A percentile compares a stretch with the other conserved stretches of the same genome.
Conservation (phyloP, 2,113 vertebrate genomes). For the Chloebia gouldiae region DNA sequence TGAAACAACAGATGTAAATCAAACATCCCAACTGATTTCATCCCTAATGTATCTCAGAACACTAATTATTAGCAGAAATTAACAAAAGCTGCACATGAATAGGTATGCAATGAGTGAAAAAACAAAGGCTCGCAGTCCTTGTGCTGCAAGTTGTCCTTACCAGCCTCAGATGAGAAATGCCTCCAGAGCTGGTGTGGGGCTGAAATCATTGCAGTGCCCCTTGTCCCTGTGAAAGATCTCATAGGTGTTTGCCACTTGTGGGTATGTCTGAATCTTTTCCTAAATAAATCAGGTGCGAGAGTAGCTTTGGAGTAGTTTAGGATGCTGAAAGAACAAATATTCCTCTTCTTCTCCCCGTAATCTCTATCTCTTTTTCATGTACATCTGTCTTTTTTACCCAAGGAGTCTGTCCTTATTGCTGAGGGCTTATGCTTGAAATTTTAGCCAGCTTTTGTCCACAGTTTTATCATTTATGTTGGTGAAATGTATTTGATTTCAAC, state of each 20-base stretch:
- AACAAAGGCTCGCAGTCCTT: not conserved
- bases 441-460: not conserved
- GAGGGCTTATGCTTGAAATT: not conserved
- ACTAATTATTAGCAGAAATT: slow-evolving; percentile 36
- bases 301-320: not conserved
- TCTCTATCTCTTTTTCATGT: accelerated
- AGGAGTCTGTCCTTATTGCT: not conserved
- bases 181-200: not conserved
- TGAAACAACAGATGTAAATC: slow-evolving; percentile 20
- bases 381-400: not conserved
- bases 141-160: not conserved
- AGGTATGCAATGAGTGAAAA: not conserved
- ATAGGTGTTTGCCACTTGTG: not conserved
- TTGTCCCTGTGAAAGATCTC: not conserved
- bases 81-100: not conserved
- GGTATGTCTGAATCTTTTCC: not conserved
- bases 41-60: not conserved
- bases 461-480: not conserved
- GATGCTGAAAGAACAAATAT: not conserved
- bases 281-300: not conserved
- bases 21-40: not conserved
- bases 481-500: not conserved
- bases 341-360: not conserved
- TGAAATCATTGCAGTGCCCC: not conserved
- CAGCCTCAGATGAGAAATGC: not conserved